phyloP scores from a whole-genome alignment of 2,888 invertebrate species.

The Oxyscelio sp. region DNA sequence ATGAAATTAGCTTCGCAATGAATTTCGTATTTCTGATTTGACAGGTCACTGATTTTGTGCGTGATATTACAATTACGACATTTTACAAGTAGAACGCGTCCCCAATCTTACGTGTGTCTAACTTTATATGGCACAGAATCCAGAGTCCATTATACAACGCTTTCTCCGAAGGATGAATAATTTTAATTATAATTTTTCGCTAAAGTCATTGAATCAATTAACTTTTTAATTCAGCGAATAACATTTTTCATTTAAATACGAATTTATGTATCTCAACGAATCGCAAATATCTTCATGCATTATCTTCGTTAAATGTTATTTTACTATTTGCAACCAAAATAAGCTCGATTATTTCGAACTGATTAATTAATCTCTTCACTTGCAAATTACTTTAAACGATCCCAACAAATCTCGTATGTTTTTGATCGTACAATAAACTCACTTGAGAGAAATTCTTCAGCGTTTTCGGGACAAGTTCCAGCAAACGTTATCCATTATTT shows the following conservation, averaged over 20 bases:
- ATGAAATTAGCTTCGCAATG: not conserved
- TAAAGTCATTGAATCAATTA: not conserved
- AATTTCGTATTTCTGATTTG: not conserved
- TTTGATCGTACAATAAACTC: too few relatives aligned
- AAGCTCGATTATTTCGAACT: too few relatives aligned
- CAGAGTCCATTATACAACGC: not conserved
- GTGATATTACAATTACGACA: constrained; percentile 17
- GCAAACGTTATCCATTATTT: constrained; percentile 35
- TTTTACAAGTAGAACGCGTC: constrained; percentile 45
- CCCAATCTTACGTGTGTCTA: constrained; percentile 37
- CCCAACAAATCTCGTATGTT: too few relatives aligned
- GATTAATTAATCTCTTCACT: too few relatives aligned
- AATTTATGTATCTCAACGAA: too few relatives aligned
- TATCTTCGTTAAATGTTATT: too few relatives aligned
- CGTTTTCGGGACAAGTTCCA: constrained; percentile 1
- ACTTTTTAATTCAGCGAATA: too few relatives aligned
- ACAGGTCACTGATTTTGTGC: constrained; percentile 21
- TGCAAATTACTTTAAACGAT: too few relatives aligned
- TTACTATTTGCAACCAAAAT: too few relatives aligned
- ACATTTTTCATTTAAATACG: too few relatives aligned
- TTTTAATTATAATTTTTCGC: not conserved
- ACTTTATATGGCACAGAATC: constrained; percentile 14
- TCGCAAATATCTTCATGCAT: too few relatives aligned
- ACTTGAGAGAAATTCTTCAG: too few relatives aligned
- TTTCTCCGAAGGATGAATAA: not conserved